phyloP scores from a whole-genome alignment of 1,140 invertebrate species.

The Doryteuthis pealeii region DNA sequence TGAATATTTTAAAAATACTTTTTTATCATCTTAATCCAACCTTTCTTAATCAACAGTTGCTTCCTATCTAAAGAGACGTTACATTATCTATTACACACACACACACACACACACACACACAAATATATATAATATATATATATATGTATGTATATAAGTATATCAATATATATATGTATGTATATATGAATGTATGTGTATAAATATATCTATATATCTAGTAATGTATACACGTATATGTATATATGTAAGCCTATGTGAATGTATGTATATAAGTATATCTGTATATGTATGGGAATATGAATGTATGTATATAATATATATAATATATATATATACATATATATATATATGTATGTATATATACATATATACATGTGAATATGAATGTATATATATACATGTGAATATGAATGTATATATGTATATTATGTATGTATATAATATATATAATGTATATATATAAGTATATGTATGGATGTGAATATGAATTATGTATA shows the following conservation, averaged over 20 bases:
- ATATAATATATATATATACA: neutral
- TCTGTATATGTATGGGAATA: neutral
- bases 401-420: neutral
- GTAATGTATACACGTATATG: neutral
- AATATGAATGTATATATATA: neutral
- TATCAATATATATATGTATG: neutral
- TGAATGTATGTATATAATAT: neutral
- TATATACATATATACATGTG: neutral
- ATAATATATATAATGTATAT: neutral
- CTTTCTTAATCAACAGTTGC: no score
- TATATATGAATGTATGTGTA: neutral
- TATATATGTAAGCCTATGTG: neutral
- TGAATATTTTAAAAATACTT: no score
- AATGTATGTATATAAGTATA: neutral
- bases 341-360: conserved; percentile 1
- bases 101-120: no score
- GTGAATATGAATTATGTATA: no score
- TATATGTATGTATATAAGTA: neutral
- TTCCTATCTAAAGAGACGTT: no score
- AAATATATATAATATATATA: no score
- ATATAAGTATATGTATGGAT: neutral
- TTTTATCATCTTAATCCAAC: no score
- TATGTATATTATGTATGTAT: neutral
- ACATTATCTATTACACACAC: no score
- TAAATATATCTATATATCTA: neutral